Percentiles rank a stretch among this genome's conserved stretches.
Conservation (phyloP, 2,113 vertebrate genomes). For the Proteles cristata region DNA sequence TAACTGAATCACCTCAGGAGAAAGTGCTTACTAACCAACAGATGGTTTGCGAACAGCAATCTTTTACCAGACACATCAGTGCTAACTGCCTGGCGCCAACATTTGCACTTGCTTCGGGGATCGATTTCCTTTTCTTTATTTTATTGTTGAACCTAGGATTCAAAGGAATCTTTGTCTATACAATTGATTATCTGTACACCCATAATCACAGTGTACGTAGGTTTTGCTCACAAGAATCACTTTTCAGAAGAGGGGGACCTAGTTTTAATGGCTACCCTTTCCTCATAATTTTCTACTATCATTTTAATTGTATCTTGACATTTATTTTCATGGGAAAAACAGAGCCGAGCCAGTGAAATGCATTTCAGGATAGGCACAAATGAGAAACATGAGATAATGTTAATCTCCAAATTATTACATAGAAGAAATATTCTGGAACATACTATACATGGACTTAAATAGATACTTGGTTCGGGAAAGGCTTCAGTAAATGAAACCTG, state of each 20-base stretch:
- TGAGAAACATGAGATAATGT: background rate
- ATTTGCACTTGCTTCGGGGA: background rate
- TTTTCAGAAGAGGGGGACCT: background rate
- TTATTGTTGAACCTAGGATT: background rate
- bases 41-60: constrained; percentile 19
- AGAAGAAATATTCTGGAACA: background rate
- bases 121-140: background rate
- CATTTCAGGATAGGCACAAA: constrained; percentile 36
- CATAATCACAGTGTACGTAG: background rate
- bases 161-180: background rate
- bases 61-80: background rate
- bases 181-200: background rate
- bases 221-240: background rate
- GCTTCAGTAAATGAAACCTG: background rate
- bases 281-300: background rate
- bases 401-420: background rate
- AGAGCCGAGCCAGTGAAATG: background rate
- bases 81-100: background rate
- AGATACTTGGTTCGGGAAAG: background rate
- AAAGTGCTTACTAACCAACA: background rate
- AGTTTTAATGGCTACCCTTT: background rate
- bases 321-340: background rate
- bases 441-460: background rate
- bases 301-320: background rate
- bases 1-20: background rate